A percentile compares a stretch with the other conserved stretches of the same genome.
These are phyloP conservation scores for Gymnothorax reevesii DNA, from an alignment of 2,797 vertebrate species.

Conservation along the genomic window DNA sequence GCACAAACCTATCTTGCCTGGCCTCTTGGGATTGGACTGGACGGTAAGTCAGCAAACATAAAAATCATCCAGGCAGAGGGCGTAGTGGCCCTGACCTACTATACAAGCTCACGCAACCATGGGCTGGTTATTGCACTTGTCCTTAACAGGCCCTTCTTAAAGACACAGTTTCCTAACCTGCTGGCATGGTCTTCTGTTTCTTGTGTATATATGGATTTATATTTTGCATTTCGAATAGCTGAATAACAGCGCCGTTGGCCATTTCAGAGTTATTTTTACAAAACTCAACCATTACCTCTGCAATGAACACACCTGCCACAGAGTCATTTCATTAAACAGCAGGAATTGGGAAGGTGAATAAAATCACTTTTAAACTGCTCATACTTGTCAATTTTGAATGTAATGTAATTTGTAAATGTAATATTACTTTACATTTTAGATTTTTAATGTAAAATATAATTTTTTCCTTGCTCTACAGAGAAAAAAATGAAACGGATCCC, in stretches of 20 bases:
- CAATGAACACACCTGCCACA: background rate
- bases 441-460: background rate
- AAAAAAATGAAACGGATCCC: background rate
- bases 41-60: background rate
- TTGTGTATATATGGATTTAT: background rate
- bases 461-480: background rate
- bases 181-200: background rate
- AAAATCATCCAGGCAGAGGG: background rate
- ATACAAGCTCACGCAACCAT: background rate
- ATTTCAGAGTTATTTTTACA: background rate
- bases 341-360: background rate
- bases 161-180: constrained; percentile 3
- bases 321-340: background rate
- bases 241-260: background rate
- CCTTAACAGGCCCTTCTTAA: background rate
- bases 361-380: background rate
- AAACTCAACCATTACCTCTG: background rate
- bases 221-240: background rate
- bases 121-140: background rate
- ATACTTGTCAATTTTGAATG: background rate
- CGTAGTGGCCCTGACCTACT: background rate
- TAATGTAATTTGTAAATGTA: background rate
- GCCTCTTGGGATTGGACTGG: background rate
- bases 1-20: background rate
- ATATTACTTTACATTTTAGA: background rate